A percentile compares a stretch with the other conserved stretches of the same genome.
Evolutionary conservation across 2,113 vertebrate genomes (phyloP).

Genomic region (Sprattus sprattus): DNA sequence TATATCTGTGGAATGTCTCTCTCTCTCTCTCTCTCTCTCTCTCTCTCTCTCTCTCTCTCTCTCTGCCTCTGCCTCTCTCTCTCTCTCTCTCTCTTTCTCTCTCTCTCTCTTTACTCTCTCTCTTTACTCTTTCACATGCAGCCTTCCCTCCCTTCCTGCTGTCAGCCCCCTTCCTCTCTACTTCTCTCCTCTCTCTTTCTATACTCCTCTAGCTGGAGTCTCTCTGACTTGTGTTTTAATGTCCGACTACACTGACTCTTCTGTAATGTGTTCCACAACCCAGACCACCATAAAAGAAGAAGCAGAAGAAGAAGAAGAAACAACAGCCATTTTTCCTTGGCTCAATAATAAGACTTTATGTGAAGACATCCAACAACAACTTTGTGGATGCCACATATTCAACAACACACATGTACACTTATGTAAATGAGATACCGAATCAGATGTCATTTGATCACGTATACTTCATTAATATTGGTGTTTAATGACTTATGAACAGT

Average conservation of each 20-base stretch:
- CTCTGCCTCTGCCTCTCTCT: not conserved
- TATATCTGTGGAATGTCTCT: constrained; percentile 59
- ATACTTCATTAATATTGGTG: no score
- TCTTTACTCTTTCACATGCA: constrained; percentile 20
- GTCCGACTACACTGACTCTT: not conserved
- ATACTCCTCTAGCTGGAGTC: not conserved
- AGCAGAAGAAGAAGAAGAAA: not conserved
- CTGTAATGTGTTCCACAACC: not conserved
- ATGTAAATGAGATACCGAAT: not conserved
- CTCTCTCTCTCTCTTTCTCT: not conserved
- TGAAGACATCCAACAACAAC: not conserved
- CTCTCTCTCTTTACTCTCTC: constrained; percentile 32
- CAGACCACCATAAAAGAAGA: not conserved
- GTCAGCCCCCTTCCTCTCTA: not conserved
- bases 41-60: constrained; percentile 28
- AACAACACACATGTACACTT: not conserved
- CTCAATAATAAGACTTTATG: not conserved
- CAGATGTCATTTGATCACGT: not conserved
- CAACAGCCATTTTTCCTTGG: not conserved
- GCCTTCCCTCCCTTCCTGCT: constrained; percentile 17
- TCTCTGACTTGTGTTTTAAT: not conserved
- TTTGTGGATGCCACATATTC: not conserved
- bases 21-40: constrained; percentile 52
- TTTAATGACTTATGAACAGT: no score
- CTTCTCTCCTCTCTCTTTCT: not conserved